Evolutionary conservation across 2,888 invertebrate species (phyloP), one percentile per base, ranked within the genome.

Genomic region (Coenonympha glycerion): DNA sequence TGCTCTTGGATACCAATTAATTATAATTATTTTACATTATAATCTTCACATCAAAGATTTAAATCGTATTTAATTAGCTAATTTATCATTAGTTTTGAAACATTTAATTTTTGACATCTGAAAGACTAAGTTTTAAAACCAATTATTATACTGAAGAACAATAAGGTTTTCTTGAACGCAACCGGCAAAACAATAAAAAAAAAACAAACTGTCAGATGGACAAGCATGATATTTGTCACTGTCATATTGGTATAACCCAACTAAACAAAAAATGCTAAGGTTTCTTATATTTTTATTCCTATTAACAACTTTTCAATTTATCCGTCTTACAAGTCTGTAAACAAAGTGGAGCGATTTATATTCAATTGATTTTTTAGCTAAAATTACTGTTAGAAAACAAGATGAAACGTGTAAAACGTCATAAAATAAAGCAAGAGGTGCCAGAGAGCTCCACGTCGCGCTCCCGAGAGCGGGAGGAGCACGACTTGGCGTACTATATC

Each of bases 401-500:
- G 41, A 63, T 64, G 58, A 60, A 60, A 30, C 63, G 60, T 5
- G 37, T 53, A 8, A 62, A 59, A 45, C 60, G 52, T 37, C 60
- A 60, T 45, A 59, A 54, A 55, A 56, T 65, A 37, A 63, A 64
- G 40, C 52, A 52, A 19, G 64, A 64, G 34, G 31, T 48, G 28
- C 59, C 62, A 1, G 62, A 60, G 49, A 50, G 64, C 4, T 65
- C 67, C 0, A 62, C 72, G 2, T 70, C 76, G 0, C 44, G 62
- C 8, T 48, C 49, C 1, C 54, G 54, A 3, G 62, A 61, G 1
- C 59, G 60, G 1, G 82, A 87, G 21, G 88, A 87, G 3, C 83
- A 88, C 36, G 88, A 90, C 58, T 75, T 91, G 51, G 82, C 88
- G 0, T 84, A 89, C 61, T 90, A 88, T 56, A 83, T 90, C 0